These are phyloP conservation scores for Gulo gulo DNA, from an alignment of 2,113 vertebrate genomes.

Conservation along the genomic window DNA sequence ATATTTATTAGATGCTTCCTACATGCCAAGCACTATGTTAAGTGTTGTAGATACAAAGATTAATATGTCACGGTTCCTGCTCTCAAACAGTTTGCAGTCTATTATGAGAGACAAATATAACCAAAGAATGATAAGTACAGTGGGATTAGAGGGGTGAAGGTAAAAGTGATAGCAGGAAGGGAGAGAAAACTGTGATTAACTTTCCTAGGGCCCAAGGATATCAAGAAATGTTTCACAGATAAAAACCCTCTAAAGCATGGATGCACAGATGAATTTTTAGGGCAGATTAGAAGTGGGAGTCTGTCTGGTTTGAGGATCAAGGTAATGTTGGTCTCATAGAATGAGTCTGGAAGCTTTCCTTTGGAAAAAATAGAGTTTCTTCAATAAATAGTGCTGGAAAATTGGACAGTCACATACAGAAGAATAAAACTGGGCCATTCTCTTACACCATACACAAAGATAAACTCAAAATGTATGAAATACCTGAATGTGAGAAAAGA, in stretches of 20 bases:
- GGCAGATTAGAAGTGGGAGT: not conserved
- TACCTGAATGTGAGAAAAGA: not conserved
- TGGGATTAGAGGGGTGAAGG: not conserved
- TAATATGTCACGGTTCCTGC: not conserved
- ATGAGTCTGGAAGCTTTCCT: not conserved
- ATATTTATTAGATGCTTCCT: not conserved
- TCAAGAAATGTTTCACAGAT: not conserved
- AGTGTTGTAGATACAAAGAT: not conserved
- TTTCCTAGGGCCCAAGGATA: not conserved
- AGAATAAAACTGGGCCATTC: not conserved
- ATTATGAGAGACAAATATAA: not conserved
- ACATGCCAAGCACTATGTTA: not conserved
- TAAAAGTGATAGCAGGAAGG: not conserved
- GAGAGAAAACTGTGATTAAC: not conserved
- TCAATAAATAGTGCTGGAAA: not conserved
- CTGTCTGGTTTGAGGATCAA: not conserved
- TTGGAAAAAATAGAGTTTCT: not conserved
- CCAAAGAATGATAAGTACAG: not conserved
- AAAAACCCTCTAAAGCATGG: not conserved
- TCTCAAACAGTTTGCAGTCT: not conserved
- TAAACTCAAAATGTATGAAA: not conserved
- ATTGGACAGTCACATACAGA: not conserved
- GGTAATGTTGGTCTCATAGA: not conserved
- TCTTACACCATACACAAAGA: not conserved
- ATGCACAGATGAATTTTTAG: not conserved